phyloP scores from a whole-genome alignment of 1,140 invertebrate species.

The Agraylea sexmaculata region DNA sequence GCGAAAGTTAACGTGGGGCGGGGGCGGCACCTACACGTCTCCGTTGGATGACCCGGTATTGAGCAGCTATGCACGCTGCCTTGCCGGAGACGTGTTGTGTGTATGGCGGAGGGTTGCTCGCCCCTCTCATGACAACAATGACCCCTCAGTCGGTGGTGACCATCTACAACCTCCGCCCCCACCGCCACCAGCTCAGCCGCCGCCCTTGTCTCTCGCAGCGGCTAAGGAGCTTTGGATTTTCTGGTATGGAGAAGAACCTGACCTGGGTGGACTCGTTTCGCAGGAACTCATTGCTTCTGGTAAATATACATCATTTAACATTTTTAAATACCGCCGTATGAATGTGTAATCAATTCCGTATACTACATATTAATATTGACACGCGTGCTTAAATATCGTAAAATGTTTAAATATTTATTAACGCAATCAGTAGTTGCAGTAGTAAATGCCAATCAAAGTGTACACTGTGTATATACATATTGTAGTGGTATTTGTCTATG shows the following conservation, averaged over 20 bases:
- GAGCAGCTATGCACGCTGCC: conserved; percentile 83
- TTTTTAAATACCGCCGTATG: not conserved
- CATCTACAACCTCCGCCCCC: conserved; percentile 46
- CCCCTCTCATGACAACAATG: conserved; percentile 41
- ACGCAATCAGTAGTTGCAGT: no score
- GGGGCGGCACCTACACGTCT: conserved; percentile 45
- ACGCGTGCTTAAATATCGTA: conserved; percentile 6
- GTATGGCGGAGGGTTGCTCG: conserved; percentile 79
- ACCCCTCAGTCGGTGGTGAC: conserved; percentile 42
- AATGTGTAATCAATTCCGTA: not conserved
- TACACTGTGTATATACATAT: no score
- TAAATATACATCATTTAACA: conserved; percentile 42
- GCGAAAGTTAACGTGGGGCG: conserved; percentile 83
- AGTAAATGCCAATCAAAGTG: no score
- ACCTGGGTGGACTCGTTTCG: conserved; percentile 70
- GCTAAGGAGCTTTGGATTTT: conserved; percentile 98
- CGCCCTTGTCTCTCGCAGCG: conserved; percentile 60
- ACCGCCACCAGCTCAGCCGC: conserved; percentile 41
- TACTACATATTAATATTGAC: not conserved
- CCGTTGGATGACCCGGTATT: conserved; percentile 89
- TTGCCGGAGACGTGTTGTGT: conserved; percentile 88
- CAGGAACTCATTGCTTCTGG: conserved; percentile 65
- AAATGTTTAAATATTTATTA: no score
- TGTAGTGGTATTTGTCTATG: no score
- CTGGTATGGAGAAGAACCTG: conserved; percentile 97